Conservation (phyloP, 2,113 vertebrate species). For the Syngnathus floridae region DNA sequence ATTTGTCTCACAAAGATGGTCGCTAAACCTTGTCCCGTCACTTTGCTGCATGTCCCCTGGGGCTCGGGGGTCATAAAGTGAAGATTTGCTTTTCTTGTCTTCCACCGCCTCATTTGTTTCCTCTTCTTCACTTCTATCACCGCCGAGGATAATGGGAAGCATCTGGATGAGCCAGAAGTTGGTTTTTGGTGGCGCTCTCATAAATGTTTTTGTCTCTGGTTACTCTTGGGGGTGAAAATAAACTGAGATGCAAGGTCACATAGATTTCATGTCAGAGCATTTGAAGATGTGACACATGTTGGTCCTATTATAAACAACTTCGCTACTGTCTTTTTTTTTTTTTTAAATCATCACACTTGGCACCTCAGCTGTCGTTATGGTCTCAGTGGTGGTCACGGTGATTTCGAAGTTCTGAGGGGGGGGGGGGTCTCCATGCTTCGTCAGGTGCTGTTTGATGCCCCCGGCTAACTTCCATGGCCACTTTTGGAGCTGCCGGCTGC, state of each 20-base stretch:
- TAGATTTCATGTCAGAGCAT: conserved; percentile 6
- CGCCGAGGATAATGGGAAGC: conserved; percentile 56
- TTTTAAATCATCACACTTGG: conserved; percentile 29
- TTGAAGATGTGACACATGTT: conserved; percentile 16
- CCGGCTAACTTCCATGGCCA: conserved; percentile 28
- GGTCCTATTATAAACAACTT: conserved; percentile 8
- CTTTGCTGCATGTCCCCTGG: conserved; percentile 42
- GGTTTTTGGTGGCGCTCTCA: background rate
- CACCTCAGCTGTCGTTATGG: conserved; percentile 42
- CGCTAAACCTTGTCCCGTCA: conserved; percentile 13
- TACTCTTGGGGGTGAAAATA: background rate
- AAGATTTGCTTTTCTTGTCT: conserved; percentile 40
- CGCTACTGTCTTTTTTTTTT: conserved; percentile 11
- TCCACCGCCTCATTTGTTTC: conserved; percentile 43
- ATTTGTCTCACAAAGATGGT: conserved; percentile 23
- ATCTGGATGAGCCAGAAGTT: conserved; percentile 44
- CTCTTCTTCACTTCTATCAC: conserved; percentile 36
- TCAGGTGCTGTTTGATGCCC: conserved; percentile 35
- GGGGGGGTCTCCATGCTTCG: too few relatives aligned
- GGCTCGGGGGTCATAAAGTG: conserved; percentile 32
- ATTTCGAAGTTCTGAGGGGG: background rate
- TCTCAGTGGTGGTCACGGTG: background rate
- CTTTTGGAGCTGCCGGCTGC: conserved; percentile 19
- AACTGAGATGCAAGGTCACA: background rate
- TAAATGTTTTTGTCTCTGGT: conserved; percentile 29